Evolutionary conservation across 2,888 invertebrate genomes (phyloP).

Genomic region (Cryptus viduatorius): DNA sequence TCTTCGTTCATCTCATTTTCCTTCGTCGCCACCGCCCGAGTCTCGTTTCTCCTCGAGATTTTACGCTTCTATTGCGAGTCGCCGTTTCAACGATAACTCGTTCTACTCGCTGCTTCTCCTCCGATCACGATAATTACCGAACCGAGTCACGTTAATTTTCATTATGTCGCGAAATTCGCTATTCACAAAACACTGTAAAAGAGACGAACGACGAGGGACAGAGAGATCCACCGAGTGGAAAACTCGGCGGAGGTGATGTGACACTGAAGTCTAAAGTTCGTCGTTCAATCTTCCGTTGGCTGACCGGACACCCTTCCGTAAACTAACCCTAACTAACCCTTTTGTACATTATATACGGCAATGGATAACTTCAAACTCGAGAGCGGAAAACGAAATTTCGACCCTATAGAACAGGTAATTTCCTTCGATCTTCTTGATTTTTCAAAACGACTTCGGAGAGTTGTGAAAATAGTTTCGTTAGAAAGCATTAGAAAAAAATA

Average conservation of each 20-base stretch:
- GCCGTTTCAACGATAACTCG: conserved; percentile 10
- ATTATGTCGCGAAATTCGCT: conserved; percentile 63
- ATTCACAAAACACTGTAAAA: conserved; percentile 52
- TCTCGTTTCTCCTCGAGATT: conserved; percentile 14
- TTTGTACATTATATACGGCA: neutral
- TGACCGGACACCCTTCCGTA: neutral
- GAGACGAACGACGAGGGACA: neutral
- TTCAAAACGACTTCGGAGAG: neutral
- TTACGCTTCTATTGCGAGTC: conserved; percentile 17
- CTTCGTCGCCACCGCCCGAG: conserved; percentile 11
- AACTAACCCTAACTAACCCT: neutral
- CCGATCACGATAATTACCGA: conserved; percentile 32
- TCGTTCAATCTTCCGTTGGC: conserved; percentile 5
- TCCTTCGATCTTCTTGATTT: neutral
- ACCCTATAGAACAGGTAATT: neutral
- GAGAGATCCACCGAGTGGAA: conserved; percentile 28
- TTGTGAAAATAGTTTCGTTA: neutral
- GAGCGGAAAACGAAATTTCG: neutral
- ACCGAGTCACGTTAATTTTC: conserved; percentile 60
- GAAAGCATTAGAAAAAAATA: neutral
- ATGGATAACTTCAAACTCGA: neutral
- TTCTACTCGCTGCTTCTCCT: neutral
- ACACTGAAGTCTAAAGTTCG: conserved; percentile 5
- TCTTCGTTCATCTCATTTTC: conserved; percentile 42
- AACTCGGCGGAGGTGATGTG: neutral